These are phyloP conservation scores for Carposina sasakii DNA, from an alignment of 1,140 invertebrate genomes.

Conservation along the genomic window DNA sequence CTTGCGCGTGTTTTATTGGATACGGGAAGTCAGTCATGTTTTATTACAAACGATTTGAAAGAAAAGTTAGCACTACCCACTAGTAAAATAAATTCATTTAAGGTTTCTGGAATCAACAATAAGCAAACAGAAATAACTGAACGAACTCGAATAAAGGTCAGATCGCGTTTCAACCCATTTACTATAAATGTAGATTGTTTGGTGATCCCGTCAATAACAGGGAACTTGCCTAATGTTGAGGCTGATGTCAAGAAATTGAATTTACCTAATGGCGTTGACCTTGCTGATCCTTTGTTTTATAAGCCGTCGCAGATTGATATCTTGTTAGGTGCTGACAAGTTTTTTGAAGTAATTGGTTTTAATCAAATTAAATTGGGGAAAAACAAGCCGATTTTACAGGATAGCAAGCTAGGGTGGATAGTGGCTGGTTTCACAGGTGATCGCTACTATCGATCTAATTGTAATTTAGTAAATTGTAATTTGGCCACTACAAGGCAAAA, in stretches of 20 bases:
- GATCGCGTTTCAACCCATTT: conserved; percentile 4
- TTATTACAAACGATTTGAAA: conserved; percentile 37
- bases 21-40: conserved; percentile 22
- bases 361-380: neutral
- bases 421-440: conserved; percentile 1
- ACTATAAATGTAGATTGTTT: neutral
- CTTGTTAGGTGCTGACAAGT: neutral
- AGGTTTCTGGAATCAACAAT: neutral
- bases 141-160: conserved; percentile 9
- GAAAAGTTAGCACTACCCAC: neutral
- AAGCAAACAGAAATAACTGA: neutral
- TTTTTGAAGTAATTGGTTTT: neutral
- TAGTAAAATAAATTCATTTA: neutral
- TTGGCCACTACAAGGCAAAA: too few species aligned
- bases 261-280: neutral
- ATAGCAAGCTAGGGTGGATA: neutral
- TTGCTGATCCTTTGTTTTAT: neutral
- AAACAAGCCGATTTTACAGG: neutral
- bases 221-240: neutral
- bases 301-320: too few species aligned
- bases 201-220: neutral
- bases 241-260: neutral
- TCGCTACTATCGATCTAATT: neutral
- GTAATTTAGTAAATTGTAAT: conserved; percentile 6
- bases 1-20: conserved; percentile 19